These are phyloP conservation scores for Blastobasis lacticolella DNA, from an alignment of 2,888 invertebrate species.

Conservation along the genomic window DNA sequence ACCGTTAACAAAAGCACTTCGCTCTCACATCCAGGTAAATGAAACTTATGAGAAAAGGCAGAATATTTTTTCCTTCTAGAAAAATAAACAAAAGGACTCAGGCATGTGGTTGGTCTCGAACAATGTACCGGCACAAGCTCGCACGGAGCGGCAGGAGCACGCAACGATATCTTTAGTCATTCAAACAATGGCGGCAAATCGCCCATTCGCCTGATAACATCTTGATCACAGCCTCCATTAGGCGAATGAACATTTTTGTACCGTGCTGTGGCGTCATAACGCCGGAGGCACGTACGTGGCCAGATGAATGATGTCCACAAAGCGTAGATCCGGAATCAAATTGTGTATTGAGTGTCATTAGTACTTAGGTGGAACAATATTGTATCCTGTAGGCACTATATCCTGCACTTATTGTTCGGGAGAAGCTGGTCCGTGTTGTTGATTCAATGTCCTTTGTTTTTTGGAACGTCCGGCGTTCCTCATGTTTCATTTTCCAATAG, in stretches of 20 bases:
- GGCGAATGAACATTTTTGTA: conserved; percentile 12
- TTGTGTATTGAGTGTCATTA: neutral
- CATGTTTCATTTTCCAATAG: too few species aligned
- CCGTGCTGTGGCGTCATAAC: neutral
- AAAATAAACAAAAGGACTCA: too few species aligned
- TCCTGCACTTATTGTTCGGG: too few species aligned
- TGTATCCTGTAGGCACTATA: too few species aligned
- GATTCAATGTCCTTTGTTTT: too few species aligned
- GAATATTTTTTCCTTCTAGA: too few species aligned
- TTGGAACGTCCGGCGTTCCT: too few species aligned
- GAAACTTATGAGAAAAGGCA: too few species aligned
- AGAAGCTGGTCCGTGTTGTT: too few species aligned
- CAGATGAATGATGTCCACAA: conserved; percentile 3
- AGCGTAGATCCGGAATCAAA: conserved; percentile 15
- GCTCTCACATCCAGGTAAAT: too few species aligned
- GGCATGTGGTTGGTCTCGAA: conserved; percentile 8
- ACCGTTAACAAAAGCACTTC: too few species aligned
- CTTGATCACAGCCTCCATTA: conserved; percentile 31
- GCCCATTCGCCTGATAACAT: conserved; percentile 33
- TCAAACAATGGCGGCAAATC: conserved; percentile 43
- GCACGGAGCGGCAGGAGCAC: conserved; percentile 38
- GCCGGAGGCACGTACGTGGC: conserved; percentile 1
- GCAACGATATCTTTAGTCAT: conserved; percentile 49
- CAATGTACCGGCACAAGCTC: conserved; percentile 19
- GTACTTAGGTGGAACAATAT: too few species aligned